Evolutionary conservation across 2,113 vertebrate genomes (phyloP).

Genomic region (human): GRCh38 chr1:196958001-196958500

Average conservation of each 20-base stretch:
- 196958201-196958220: background rate
- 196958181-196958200: background rate
- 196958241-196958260: background rate
- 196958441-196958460: background rate
- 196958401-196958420: background rate
- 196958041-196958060: conserved; percentile 77
- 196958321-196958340: background rate
- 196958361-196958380: background rate
- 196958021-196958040: conserved; percentile 58
- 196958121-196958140: background rate
- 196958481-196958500: background rate
- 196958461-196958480: background rate
- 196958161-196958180: background rate
- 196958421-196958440: background rate
- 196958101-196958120: background rate
- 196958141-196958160: background rate
- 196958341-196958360: background rate
- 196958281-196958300: background rate
- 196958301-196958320: background rate
- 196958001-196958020: background rate
- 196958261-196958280: background rate
- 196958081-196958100: background rate
- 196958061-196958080: conserved; percentile 67
- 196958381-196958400: background rate
- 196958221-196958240: background rate